These are phyloP conservation scores for Nothobranchius furzeri DNA, from an alignment of 2,113 vertebrate genomes.

Conservation along the genomic window DNA sequence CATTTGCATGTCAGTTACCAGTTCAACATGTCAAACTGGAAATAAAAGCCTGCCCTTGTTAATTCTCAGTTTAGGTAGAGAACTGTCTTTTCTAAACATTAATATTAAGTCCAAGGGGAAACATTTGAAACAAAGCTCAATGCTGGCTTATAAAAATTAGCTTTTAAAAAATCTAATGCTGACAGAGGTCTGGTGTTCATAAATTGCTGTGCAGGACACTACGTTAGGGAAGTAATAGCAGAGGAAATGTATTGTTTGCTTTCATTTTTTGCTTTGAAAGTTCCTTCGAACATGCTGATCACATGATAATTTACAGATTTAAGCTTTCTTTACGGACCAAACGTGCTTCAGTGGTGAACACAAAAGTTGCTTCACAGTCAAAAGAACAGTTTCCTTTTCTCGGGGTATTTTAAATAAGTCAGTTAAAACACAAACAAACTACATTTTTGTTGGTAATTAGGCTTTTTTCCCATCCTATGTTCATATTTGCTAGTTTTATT, in stretches of 20 bases:
- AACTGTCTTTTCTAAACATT: not conserved
- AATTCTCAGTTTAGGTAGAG: not conserved
- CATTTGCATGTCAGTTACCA: too few relatives aligned
- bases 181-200: not conserved
- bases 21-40: too few relatives aligned
- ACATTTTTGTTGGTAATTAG: too few relatives aligned
- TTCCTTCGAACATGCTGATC: not conserved
- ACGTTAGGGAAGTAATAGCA: not conserved
- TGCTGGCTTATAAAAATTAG: too few relatives aligned
- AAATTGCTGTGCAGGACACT: not conserved
- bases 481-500: not conserved
- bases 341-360: not conserved
- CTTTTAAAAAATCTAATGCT: not conserved
- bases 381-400: not conserved
- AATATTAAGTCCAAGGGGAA: too few relatives aligned
- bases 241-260: not conserved
- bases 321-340: too few relatives aligned
- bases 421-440: too few relatives aligned
- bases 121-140: too few relatives aligned
- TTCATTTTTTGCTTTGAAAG: not conserved
- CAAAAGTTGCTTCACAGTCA: not conserved
- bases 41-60: too few relatives aligned
- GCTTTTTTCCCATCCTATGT: too few relatives aligned
- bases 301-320: not conserved
- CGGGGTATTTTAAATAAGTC: not conserved